Conservation (phyloP, 2,113 vertebrate species). For the Zapus hudsonius region DNA sequence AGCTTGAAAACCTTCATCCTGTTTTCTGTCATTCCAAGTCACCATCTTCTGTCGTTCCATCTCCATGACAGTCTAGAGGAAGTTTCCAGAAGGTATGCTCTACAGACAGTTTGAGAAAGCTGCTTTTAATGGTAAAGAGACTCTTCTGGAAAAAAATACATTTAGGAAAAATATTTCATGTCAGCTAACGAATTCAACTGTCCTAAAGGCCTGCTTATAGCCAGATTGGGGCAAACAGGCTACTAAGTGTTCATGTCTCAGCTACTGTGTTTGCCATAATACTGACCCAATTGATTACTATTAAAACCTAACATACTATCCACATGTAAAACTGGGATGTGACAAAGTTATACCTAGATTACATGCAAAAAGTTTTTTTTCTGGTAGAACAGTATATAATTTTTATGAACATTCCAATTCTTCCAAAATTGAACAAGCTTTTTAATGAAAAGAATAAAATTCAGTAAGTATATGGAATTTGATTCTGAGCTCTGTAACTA, state of each 20-base stretch:
- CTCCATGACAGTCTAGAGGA: background rate
- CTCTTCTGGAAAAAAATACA: constrained; percentile 41
- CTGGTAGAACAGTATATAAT: background rate
- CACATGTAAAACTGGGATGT: background rate
- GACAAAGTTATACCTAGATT: background rate
- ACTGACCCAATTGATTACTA: background rate
- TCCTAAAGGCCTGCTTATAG: background rate
- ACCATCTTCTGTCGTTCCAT: background rate
- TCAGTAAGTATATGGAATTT: background rate
- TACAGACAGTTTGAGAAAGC: background rate
- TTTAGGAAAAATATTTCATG: background rate
- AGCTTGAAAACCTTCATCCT: background rate
- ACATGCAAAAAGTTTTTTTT: background rate
- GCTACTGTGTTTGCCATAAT: background rate
- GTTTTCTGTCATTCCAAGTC: background rate
- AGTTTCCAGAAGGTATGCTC: background rate
- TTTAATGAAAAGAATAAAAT: background rate
- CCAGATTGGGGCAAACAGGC: background rate
- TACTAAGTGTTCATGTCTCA: background rate
- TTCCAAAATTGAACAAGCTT: constrained; percentile 1
- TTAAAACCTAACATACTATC: background rate
- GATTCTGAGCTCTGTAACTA: background rate
- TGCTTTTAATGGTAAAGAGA: background rate
- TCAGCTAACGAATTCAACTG: background rate
- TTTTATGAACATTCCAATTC: constrained; percentile 23